Evolutionary conservation across 2,113 vertebrate species (phyloP).

Genomic region (Protomyctophum bolini): DNA sequence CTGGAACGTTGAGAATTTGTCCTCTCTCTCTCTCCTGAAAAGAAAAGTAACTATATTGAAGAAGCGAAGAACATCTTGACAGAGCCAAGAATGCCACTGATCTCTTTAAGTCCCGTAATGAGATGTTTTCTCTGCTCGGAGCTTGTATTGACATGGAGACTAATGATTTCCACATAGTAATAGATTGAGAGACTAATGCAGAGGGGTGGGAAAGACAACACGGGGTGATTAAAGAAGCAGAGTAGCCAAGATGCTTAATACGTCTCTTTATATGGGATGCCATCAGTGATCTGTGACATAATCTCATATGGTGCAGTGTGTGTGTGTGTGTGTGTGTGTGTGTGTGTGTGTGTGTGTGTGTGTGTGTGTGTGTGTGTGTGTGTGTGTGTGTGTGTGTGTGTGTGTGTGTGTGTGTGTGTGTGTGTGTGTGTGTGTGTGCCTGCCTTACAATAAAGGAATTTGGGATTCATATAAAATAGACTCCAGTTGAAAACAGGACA

Average conservation of each 20-base stretch:
- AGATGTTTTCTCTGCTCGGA: constrained; percentile 75
- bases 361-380: too few relatives aligned
- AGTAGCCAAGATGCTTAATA: constrained; percentile 54
- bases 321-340: too few relatives aligned
- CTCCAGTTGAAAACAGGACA: too few relatives aligned
- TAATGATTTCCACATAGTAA: constrained; percentile 76
- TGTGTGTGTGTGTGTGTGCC: too few relatives aligned
- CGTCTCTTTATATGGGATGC: constrained; percentile 46
- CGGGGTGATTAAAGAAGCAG: constrained; percentile 51
- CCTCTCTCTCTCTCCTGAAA: constrained; percentile 60
- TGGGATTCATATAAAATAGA: too few relatives aligned
- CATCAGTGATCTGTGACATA: constrained; percentile 20
- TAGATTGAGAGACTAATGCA: constrained; percentile 67
- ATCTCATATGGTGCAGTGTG: too few relatives aligned
- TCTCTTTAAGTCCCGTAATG: constrained; percentile 78
- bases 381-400: too few relatives aligned
- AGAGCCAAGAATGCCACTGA: constrained; percentile 74
- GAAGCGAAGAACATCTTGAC: constrained; percentile 73
- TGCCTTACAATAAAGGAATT: too few relatives aligned
- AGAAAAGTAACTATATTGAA: constrained; percentile 73
- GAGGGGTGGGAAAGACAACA: constrained; percentile 74
- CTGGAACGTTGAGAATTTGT: constrained; percentile 78
- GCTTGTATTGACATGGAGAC: constrained; percentile 75
- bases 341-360: too few relatives aligned
- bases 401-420: too few relatives aligned